Percentiles rank a stretch among this genome's conserved stretches.
Conservation (phyloP, 2,797 vertebrate species). For the Acipenser oxyrinchus region DNA sequence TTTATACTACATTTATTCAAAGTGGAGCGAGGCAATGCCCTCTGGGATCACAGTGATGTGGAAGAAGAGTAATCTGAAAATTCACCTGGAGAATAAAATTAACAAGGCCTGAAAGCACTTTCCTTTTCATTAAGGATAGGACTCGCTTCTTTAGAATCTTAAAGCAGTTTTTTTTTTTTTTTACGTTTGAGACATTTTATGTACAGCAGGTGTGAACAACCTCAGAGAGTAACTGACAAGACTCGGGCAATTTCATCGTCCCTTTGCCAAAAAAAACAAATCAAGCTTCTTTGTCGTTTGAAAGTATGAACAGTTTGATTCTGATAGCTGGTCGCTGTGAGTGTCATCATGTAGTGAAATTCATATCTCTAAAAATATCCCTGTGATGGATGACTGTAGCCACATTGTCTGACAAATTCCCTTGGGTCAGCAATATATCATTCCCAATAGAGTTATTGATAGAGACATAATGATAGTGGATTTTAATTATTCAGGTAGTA, state of each 20-base stretch:
- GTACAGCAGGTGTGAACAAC: neutral
- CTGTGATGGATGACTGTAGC: constrained; percentile 45
- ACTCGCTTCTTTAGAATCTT: neutral
- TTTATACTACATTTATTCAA: neutral
- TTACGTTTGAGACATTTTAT: constrained; percentile 1
- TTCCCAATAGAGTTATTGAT: constrained; percentile 58
- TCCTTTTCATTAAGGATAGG: constrained; percentile 1
- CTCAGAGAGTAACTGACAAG: neutral
- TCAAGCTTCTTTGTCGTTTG: neutral
- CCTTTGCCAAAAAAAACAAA: neutral
- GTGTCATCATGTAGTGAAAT: constrained; percentile 45
- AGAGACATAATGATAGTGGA: constrained; percentile 54
- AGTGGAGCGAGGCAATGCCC: neutral
- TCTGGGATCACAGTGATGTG: too few species aligned
- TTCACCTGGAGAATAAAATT: too few species aligned
- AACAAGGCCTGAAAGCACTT: constrained; percentile 1
- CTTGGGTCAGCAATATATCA: constrained; percentile 63
- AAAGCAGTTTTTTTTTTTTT: neutral
- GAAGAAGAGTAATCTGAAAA: too few species aligned
- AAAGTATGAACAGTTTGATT: neutral
- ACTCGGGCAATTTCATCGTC: neutral
- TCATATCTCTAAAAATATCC: constrained; percentile 58
- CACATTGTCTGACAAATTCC: constrained; percentile 57
- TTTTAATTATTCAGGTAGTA: constrained; percentile 72
- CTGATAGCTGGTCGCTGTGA: constrained; percentile 15